Evolutionary conservation across 2,113 vertebrate species (phyloP), one percentile per base, ranked within the genome.

Genomic region (Crotalus tigris): DNA sequence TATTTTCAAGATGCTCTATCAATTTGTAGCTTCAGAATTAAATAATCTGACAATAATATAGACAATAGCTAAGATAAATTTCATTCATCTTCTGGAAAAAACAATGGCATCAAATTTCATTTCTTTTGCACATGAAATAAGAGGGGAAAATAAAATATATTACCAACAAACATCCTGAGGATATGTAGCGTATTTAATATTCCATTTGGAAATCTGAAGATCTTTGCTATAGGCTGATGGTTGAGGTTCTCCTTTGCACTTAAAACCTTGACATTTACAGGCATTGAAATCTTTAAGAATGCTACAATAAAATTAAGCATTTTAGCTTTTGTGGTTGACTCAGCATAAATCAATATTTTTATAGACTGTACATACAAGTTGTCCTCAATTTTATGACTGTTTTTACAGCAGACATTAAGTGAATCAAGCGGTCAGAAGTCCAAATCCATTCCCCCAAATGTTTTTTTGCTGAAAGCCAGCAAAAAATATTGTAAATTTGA

Each of bases 241-340:
- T 93, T 99, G 98, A 10, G 98, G 98, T 10, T 98, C 97, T 1
- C 96, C 96, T 92, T 96, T 97, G 94, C 98, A 98, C 13, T 96
- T 96, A 88, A 98, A 98, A 57, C 96, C 95, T 58, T 97, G 97
- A 94, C 98, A 99, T 89, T 98, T 96, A 49, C 99, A 97, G 15
- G 98, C 98, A 0, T 99, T 99, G 97, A 99, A 99, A 97, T 99
- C 99, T 95, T 98, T 99, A 90, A 99, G 97, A 95, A 99, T 98
- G 91, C 99, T 99, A 92, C 21, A 88, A 51, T 93, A 93, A 92
- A 33, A 96, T 39, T 92, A 95, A 93, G 85, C 3, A 24, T 91
- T 4, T 93, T 88, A 29, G 0, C 53, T 61, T 92, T 94, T 51
- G 75, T 24, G 91, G 0, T 33, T 90, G 23, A 44, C 75, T 81